Evolutionary conservation across 2,797 vertebrate genomes (phyloP).

Genomic region (Numenius phaeopus): DNA sequence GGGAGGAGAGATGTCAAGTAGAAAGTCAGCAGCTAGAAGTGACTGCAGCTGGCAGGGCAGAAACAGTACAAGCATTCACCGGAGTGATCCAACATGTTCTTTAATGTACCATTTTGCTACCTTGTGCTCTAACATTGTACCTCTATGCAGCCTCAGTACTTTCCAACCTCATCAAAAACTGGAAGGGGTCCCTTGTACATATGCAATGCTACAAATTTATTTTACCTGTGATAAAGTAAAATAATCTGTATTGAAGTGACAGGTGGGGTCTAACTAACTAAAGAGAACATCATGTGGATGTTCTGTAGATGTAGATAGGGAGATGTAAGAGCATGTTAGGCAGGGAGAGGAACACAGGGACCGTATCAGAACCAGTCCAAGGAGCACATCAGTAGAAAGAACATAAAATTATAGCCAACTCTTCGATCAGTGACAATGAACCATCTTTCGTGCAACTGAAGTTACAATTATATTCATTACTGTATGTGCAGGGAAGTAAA

Average conservation of each 20-base stretch:
- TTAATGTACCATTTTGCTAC: background rate
- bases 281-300: background rate
- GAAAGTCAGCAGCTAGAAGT: constrained; percentile 51
- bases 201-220: background rate
- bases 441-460: background rate
- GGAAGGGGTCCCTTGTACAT: background rate
- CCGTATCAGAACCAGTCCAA: background rate
- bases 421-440: background rate
- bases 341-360: background rate
- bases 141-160: background rate
- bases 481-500: background rate
- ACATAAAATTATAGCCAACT: background rate
- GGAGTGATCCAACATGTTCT: background rate
- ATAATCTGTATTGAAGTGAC: background rate
- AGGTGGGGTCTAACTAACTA: background rate
- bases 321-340: background rate
- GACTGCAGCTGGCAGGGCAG: constrained; percentile 40
- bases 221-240: background rate
- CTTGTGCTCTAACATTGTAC: background rate
- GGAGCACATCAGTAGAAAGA: background rate
- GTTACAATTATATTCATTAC: background rate
- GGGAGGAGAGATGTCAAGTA: background rate
- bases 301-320: background rate
- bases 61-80: background rate
- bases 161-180: background rate